Evolutionary conservation across 2,113 vertebrate species (phyloP).

Genomic region (Lipophrys pholis): DNA sequence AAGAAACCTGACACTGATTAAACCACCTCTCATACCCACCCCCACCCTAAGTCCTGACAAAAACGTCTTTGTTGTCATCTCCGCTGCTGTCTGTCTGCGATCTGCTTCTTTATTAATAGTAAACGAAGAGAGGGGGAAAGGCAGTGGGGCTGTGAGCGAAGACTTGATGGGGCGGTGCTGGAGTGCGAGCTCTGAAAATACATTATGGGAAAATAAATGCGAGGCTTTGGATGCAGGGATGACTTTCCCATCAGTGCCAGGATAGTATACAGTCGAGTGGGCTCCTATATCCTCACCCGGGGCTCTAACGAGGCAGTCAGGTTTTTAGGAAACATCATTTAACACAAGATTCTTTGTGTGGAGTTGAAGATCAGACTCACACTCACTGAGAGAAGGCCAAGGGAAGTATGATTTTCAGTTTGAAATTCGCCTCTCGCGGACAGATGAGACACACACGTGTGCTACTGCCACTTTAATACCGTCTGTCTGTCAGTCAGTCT

Average conservation of each 20-base stretch:
- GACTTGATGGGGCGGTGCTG: background rate
- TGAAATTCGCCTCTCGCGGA: background rate
- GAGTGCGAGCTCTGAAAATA: background rate
- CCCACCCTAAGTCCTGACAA: slow-evolving; percentile 31
- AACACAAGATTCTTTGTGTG: background rate
- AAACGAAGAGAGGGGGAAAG: slow-evolving; percentile 14
- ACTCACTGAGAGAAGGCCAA: background rate
- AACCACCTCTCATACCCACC: slow-evolving; percentile 3
- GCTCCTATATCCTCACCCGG: background rate
- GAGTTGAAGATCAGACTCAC: too few relatives aligned
- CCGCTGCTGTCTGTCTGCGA: background rate
- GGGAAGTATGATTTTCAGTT: too few relatives aligned
- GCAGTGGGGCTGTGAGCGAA: background rate
- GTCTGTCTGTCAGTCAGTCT: background rate
- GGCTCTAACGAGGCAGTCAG: slow-evolving; percentile 4
- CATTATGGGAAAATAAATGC: slow-evolving; percentile 1
- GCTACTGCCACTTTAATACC: slow-evolving; percentile 15
- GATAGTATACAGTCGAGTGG: background rate
- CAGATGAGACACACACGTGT: slow-evolving; percentile 2
- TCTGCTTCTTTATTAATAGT: slow-evolving; percentile 13
- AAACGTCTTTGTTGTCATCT: slow-evolving; percentile 48
- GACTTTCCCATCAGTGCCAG: slow-evolving; percentile 8
- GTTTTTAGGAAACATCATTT: slow-evolving; percentile 5
- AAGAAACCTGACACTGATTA: slow-evolving; percentile 50
- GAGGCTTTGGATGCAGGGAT: background rate